Base-by-base conservation (phyloP, 2,113 vertebrate species). In the Oostethus manadensis region DNA sequence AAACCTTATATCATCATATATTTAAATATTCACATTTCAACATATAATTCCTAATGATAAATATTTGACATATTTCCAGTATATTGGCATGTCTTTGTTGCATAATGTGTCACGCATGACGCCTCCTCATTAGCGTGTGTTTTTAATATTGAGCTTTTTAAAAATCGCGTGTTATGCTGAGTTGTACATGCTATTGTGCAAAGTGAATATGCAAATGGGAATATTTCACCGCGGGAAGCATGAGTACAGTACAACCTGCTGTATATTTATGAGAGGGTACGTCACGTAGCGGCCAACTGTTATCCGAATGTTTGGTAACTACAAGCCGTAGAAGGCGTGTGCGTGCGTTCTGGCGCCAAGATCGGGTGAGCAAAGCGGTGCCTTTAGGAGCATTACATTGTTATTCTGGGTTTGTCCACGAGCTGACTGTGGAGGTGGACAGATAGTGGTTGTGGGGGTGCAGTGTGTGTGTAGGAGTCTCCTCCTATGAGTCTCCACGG, bases 351-450 rank as follows among this genome's bases (percentile, higher is more conserved):
- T 42, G 38, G 38, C 40, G 29, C 49, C 16, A 17, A 38, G 33
- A 20, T 15, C 11, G 14, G 38, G 74, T 62, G 53, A 21, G n/a
- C 48, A 77, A 68, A 44, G 58, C 26, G 67, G 79, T 80, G 21
- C 71, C 73, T 86, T 87, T 86, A 86, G 87, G 83, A 89, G 71
- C 71, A 83, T 72, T 76, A 80, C 82, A 86, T 84, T 88, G 80
- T 86, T 88, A 87, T 85, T 88, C 88, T 84, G 64, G 79, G 73
- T 88, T 86, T 88, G 87, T 90, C 84, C 84, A 87, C 85, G 85
- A 73, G 80, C 83, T 56, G 82, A 82, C 76, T 87, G 85, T 82
- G 80, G 85, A 84, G 86, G 85, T 82, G 86, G 83, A 83, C 68
- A 86, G 79, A 83, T 84, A 74, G 82, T 82, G 81, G 81, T 78